Evolutionary conservation across 1,140 invertebrate genomes (phyloP), one percentile per base, ranked within the genome.

Genomic region (Periplaneta americana): DNA sequence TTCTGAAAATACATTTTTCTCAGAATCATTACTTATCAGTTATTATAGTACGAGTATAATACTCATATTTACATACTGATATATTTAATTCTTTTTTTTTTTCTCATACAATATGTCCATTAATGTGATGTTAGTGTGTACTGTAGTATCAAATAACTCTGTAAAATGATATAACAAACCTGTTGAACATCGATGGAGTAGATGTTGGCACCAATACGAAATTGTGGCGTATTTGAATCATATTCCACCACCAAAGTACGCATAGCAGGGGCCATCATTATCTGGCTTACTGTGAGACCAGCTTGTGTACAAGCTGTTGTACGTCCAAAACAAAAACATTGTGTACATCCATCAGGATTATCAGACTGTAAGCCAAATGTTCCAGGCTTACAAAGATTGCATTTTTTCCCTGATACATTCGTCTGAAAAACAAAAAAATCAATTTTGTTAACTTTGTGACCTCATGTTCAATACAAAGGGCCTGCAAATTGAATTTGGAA

Each of bases 311-410:
- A 98, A 48, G 91, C 88, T 0, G 91, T 91, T 15, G 94, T 94
- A 84, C 96, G 90, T 0, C 94, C 95, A 86, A 98, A 98, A 88
- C 97, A 98, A 88, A 97, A 98, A 87, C 97, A 98, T 82, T 94
- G 91, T 0, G 94, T 96, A 86, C 97, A 98, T 8, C 96, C 97
- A 81, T 91, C 91, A 0, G 92, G 90, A 87, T 95, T 96, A 9
- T 93, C 89, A 1, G 87, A 85, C 0, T 93, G 89, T 5, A 98
- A 86, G 2, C 96, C 96, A 87, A 97, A 98, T 0, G 95, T 96
- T 33, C 95, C 95, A 48, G 94, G 91, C 86, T 93, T 92, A 88
- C 98, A 99, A 36, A 90, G 86, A 86, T 96, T 93, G 87, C 98
- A 99, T 83, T 94, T 93, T 76, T 91, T 90, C 5, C 98, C 98